Evolutionary conservation across 2,113 vertebrate species (phyloP).

Genomic region (Apistogramma diplotaenia): DNA sequence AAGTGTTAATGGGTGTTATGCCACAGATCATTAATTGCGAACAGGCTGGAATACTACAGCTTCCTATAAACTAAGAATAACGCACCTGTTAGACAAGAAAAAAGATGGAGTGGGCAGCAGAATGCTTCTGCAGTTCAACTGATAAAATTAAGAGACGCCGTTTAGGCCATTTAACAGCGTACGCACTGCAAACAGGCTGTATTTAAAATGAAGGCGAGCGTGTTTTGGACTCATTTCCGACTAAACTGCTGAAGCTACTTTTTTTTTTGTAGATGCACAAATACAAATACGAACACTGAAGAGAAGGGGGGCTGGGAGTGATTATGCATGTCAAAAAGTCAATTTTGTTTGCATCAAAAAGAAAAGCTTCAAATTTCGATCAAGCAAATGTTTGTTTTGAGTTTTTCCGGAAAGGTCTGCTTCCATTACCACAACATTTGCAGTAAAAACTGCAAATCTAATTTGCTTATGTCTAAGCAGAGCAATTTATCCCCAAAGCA

Average conservation of each 20-base stretch:
- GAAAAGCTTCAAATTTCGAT: not conserved
- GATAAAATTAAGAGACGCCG: not conserved
- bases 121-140: not conserved
- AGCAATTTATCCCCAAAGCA: not conserved
- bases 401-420: not conserved
- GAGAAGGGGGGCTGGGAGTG: constrained; percentile 37
- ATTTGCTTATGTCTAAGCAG: not conserved
- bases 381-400: not conserved
- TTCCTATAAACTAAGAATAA: constrained; percentile 46
- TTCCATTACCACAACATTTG: not conserved
- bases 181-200: not conserved
- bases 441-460: not conserved
- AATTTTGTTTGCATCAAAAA: not conserved
- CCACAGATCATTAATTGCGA: constrained; percentile 73
- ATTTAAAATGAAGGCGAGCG: not conserved
- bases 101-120: not conserved
- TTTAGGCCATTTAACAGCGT: not conserved
- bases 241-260: not conserved
- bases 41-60: constrained; percentile 51
- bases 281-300: not conserved
- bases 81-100: constrained; percentile 31
- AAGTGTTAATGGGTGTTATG: constrained; percentile 78
- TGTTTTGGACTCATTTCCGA: not conserved
- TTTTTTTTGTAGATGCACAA: not conserved
- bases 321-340: not conserved